These are phyloP conservation scores for Tragelaphus eurycerus DNA, from an alignment of 2,797 vertebrate species.

Conservation along the genomic window DNA sequence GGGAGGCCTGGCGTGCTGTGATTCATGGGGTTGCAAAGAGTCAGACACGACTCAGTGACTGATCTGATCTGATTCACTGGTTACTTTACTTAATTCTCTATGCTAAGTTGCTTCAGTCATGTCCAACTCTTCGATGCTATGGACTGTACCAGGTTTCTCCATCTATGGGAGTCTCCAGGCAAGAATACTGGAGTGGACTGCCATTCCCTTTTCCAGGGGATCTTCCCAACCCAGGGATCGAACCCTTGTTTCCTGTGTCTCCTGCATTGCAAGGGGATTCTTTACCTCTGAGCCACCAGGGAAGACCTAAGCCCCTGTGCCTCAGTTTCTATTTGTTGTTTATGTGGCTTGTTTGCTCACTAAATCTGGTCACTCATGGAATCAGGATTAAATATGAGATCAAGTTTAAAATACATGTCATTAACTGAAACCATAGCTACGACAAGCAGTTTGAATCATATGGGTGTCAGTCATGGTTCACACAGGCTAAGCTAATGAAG, in stretches of 20 bases:
- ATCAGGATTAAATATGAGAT: background rate
- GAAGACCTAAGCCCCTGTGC: background rate
- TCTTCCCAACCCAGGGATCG: background rate
- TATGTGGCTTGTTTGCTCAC: background rate
- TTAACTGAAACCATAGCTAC: slow-evolving; percentile 23
- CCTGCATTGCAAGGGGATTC: background rate
- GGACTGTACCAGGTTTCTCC: background rate
- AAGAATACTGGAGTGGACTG: background rate
- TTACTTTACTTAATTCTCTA: background rate
- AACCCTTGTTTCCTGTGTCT: background rate
- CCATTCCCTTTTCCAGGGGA: background rate
- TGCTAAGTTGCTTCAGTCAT: background rate
- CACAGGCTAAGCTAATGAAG: slow-evolving; percentile 48
- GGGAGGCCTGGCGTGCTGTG: too few species aligned
- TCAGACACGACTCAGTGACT: too few species aligned
- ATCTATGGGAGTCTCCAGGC: background rate
- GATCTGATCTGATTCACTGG: background rate
- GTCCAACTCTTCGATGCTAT: rapidly evolving
- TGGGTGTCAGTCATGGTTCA: background rate
- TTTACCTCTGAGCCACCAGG: background rate
- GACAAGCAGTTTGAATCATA: slow-evolving; percentile 1
- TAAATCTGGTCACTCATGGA: background rate
- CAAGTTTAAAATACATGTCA: background rate
- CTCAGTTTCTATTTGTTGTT: background rate
- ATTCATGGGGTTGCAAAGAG: too few species aligned